A percentile compares a stretch with the other conserved stretches of the same genome.
Evolutionary conservation across 1,140 invertebrate genomes (phyloP).

Genomic region (Semibalanus balanoides): DNA sequence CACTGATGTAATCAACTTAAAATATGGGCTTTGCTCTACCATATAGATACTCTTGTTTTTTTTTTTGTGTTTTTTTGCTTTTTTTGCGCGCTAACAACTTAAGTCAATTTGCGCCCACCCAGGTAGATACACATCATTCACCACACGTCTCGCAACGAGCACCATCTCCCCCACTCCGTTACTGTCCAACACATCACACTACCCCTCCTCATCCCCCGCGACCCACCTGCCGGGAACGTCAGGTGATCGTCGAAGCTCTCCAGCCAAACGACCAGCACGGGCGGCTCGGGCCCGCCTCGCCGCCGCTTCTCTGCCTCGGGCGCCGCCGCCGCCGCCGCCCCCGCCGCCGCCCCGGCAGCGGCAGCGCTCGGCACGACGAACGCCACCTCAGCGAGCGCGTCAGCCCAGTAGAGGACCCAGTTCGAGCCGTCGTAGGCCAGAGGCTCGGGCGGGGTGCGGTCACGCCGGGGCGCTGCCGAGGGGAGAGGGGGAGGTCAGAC

Average conservation of each 20-base stretch:
- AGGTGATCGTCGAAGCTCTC: slow-evolving; percentile 86
- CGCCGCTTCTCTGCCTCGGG: slow-evolving; percentile 21
- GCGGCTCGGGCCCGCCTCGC: slow-evolving; percentile 33
- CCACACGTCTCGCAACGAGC: too few species aligned
- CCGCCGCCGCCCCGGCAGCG: slow-evolving; percentile 13
- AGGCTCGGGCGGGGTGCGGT: slow-evolving; percentile 11
- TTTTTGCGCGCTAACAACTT: too few species aligned
- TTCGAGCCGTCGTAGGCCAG: slow-evolving; percentile 41
- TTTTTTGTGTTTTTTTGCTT: too few species aligned
- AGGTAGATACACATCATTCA: too few species aligned
- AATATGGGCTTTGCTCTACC: too few species aligned
- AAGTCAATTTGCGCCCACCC: too few species aligned
- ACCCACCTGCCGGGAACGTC: slow-evolving; percentile 67
- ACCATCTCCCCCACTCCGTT: too few species aligned
- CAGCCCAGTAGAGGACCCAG: slow-evolving; percentile 87
- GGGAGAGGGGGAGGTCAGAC: neutral
- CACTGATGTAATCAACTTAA: too few species aligned
- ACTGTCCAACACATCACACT: neutral
- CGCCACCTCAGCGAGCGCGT: slow-evolving; percentile 81
- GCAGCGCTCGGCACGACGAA: slow-evolving; percentile 81
- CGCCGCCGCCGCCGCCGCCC: slow-evolving; percentile 25
- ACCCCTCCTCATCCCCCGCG: neutral
- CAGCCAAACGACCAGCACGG: slow-evolving; percentile 86
- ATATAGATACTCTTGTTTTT: too few species aligned
- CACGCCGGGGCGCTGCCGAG: neutral